Conservation (phyloP, 1,140 invertebrate genomes). For the Archivesica marissinica region DNA sequence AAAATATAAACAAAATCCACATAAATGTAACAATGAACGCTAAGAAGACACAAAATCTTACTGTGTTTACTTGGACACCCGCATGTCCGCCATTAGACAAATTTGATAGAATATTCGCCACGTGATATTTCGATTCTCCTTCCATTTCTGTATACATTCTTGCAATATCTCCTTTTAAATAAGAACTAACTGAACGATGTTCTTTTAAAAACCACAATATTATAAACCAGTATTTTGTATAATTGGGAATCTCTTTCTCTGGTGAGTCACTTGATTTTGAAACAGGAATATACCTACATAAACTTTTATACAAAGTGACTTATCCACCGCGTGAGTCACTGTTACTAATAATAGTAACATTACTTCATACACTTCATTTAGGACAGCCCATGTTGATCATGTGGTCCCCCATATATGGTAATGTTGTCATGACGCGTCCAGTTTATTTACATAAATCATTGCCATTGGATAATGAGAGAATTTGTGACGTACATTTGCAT, state of each 20-base stretch:
- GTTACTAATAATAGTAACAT: conserved; percentile 58
- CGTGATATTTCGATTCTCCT: conserved; percentile 63
- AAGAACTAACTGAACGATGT: background rate
- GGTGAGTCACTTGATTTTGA: conserved; percentile 58
- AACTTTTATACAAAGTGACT: conserved; percentile 59
- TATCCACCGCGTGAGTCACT: conserved; percentile 50
- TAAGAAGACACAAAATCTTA: conserved; percentile 36
- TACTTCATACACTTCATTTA: conserved; percentile 22
- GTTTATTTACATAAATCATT: conserved; percentile 17
- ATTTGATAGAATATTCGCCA: conserved; percentile 59
- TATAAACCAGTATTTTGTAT: background rate
- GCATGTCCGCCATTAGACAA: conserved; percentile 58
- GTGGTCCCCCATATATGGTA: conserved; percentile 59
- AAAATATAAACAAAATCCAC: background rate
- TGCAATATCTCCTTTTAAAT: background rate
- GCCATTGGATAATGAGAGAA: conserved; percentile 32
- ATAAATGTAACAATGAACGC: background rate
- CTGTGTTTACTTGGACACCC: conserved; percentile 35
- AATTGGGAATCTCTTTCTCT: conserved; percentile 18
- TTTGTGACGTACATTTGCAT: conserved; percentile 16
- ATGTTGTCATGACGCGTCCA: conserved; percentile 48
- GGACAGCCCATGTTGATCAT: conserved; percentile 11
- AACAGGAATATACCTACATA: conserved; percentile 57
- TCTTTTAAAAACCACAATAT: background rate
- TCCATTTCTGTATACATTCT: conserved; percentile 61